Percentiles rank a stretch among this genome's conserved stretches.
These are phyloP conservation scores for Lasioglossum zephyrum DNA, from an alignment of 2,888 invertebrate genomes.

Conservation along the genomic window DNA sequence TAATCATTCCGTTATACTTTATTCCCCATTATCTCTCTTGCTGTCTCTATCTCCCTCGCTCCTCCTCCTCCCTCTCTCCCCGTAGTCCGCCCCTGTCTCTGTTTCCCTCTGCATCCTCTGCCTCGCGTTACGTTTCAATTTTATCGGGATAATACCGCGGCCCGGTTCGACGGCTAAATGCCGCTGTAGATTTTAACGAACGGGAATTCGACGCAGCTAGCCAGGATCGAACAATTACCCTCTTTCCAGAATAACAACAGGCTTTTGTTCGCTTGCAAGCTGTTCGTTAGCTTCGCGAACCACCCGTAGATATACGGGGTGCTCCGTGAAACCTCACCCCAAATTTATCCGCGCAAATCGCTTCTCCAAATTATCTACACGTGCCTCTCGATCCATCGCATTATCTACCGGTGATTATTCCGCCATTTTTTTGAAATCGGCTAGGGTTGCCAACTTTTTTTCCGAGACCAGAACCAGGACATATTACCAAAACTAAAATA, in stretches of 20 bases:
- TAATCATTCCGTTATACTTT: conserved; percentile 51
- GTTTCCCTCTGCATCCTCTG: background rate
- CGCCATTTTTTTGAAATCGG: too few relatives aligned
- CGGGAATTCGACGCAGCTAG: conserved; percentile 53
- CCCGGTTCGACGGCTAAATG: conserved; percentile 38
- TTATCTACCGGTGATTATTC: too few relatives aligned
- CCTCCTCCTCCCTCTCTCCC: background rate
- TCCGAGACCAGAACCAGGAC: too few relatives aligned
- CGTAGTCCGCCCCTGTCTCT: background rate
- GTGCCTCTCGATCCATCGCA: too few relatives aligned
- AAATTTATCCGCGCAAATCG: background rate
- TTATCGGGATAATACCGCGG: conserved; percentile 40
- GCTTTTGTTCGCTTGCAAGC: conserved; percentile 66
- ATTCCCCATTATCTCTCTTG: background rate
- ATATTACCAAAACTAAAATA: too few relatives aligned
- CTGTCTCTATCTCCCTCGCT: background rate
- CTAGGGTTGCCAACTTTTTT: too few relatives aligned
- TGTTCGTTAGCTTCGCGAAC: conserved; percentile 56
- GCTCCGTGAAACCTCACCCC: background rate
- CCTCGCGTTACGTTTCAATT: conserved; percentile 27
- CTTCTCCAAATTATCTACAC: too few relatives aligned
- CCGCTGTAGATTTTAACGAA: conserved; percentile 48
- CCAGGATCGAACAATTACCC: conserved; percentile 65
- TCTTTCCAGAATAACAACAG: conserved; percentile 58
- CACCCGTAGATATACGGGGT: conserved; percentile 9